These are phyloP conservation scores for Chaetodon trifascialis DNA, from an alignment of 2,113 vertebrate species.

Conservation along the genomic window DNA sequence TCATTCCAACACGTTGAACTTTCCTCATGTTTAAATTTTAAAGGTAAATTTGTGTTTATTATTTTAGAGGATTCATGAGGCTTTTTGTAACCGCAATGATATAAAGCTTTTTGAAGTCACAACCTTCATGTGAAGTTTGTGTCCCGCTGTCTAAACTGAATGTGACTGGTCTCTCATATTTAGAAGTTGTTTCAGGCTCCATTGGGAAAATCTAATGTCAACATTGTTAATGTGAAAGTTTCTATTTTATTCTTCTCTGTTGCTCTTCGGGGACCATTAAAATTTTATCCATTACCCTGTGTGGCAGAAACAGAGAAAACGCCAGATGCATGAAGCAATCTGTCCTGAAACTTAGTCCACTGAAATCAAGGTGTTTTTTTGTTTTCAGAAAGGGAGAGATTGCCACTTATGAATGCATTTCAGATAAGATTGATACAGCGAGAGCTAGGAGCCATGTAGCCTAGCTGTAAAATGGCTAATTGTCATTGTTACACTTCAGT, in stretches of 20 bases:
- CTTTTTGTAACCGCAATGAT: neutral
- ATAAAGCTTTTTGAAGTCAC: constrained; percentile 24
- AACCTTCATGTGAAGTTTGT: neutral
- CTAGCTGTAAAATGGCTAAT: too few relatives aligned
- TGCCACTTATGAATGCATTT: neutral
- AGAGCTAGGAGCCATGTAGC: too few relatives aligned
- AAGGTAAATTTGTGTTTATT: neutral
- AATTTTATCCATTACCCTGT: neutral
- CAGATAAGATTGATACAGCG: too few relatives aligned
- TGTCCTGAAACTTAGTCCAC: neutral
- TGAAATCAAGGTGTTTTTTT: neutral
- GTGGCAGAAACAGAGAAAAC: neutral
- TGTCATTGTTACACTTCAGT: too few relatives aligned
- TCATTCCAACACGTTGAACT: neutral
- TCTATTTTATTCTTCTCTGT: constrained; percentile 15
- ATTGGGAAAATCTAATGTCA: neutral
- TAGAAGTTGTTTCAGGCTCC: constrained; percentile 14
- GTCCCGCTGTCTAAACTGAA: neutral
- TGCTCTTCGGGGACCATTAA: constrained; percentile 15
- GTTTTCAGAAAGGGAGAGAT: neutral
- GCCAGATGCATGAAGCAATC: neutral
- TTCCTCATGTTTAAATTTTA: neutral
- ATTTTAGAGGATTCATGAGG: neutral
- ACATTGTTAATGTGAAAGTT: neutral
- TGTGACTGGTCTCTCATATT: constrained; percentile 10